Conservation (phyloP, 2,888 invertebrate genomes). For the Drosophila longiperda region DNA sequence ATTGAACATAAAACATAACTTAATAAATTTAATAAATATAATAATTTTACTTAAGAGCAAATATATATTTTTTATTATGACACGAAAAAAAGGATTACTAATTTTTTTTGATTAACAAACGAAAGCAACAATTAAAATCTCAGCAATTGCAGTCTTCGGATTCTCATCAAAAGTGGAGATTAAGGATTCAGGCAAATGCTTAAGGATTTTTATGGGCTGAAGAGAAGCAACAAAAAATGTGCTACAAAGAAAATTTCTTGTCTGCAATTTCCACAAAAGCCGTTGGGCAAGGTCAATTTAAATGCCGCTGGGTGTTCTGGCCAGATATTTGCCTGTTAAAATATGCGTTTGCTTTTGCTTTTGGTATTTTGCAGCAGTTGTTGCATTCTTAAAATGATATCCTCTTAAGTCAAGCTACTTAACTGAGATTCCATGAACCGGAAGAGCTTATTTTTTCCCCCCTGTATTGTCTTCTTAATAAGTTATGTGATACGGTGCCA, state of each 20-base stretch:
- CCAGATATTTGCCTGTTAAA: not conserved
- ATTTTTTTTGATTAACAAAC: not conserved
- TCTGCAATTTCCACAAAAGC: too few relatives aligned
- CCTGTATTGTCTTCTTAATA: not conserved
- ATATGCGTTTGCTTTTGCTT: not conserved
- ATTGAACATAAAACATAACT: not conserved
- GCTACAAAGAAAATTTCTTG: not conserved
- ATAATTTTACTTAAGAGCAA: too few relatives aligned
- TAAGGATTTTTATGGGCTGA: not conserved
- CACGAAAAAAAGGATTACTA: too few relatives aligned
- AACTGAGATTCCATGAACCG: not conserved
- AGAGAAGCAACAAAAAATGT: not conserved
- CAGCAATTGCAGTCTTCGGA: not conserved
- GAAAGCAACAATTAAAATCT: not conserved
- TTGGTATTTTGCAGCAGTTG: not conserved
- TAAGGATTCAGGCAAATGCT: not conserved
- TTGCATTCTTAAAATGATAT: conserved; percentile 1
- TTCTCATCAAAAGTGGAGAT: not conserved
- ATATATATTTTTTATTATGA: too few relatives aligned
- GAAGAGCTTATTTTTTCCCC: not conserved
- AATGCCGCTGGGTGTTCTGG: not conserved
- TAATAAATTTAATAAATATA: not conserved
- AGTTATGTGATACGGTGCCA: not conserved
- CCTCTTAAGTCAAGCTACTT: not conserved
- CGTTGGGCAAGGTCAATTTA: not conserved